phyloP scores from a whole-genome alignment of 2,113 vertebrate species.

The Platysternon megacephalum region DNA sequence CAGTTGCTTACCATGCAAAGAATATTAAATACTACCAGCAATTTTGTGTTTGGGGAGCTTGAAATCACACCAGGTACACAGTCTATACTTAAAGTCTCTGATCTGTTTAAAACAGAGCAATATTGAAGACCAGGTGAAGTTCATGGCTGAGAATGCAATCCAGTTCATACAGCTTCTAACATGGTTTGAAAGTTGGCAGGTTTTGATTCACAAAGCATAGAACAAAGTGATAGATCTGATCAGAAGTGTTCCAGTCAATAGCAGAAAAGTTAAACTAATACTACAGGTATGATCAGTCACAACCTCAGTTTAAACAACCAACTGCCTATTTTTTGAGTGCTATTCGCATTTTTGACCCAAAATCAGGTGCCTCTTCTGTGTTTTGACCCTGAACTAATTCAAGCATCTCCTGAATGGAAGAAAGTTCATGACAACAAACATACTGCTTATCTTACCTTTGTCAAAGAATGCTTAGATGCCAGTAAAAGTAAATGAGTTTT shows the following conservation, averaged over 20 bases:
- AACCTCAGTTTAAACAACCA: background rate
- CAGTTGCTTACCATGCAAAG: too few species aligned
- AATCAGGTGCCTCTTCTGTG: background rate
- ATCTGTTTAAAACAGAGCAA: too few species aligned
- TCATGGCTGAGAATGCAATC: too few species aligned
- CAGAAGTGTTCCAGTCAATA: background rate
- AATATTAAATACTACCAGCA: too few species aligned
- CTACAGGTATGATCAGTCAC: background rate
- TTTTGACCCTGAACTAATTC: background rate
- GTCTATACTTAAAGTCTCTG: too few species aligned
- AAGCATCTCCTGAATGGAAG: background rate
- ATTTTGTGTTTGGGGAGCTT: too few species aligned
- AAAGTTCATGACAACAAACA: background rate
- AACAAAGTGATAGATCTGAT: background rate
- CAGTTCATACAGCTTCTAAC: too few species aligned
- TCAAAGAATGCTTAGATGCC: background rate
- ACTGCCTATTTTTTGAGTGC: background rate
- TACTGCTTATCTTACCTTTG: background rate
- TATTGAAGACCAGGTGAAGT: too few species aligned
- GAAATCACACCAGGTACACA: too few species aligned
- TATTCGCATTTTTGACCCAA: background rate
- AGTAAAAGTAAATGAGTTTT: background rate
- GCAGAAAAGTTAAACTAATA: background rate
- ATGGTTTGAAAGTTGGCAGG: too few species aligned
- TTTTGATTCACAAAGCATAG: background rate